These are phyloP conservation scores for Pseudoatta argentina DNA, from an alignment of 1,140 invertebrate species.

Conservation along the genomic window DNA sequence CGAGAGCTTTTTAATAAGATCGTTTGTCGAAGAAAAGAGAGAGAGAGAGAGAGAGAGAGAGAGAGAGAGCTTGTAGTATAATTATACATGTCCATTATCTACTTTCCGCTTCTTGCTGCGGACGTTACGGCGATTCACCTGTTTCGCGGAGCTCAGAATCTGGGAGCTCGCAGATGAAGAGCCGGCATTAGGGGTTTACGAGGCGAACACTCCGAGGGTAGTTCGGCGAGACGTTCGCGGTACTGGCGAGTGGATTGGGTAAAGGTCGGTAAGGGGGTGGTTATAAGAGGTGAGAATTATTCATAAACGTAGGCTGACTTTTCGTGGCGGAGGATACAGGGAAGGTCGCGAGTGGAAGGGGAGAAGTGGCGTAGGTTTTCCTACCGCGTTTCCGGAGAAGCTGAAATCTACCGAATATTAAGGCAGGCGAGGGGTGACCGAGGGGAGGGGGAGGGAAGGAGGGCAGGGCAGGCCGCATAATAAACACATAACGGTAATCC, in stretches of 20 bases:
- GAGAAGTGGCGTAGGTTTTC: conserved; percentile 47
- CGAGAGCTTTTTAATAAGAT: conserved; percentile 34
- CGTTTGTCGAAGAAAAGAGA: background rate
- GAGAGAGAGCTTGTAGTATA: conserved; percentile 12
- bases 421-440: conserved; percentile 54
- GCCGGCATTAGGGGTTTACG: conserved; percentile 65
- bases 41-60: too few relatives aligned
- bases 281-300: conserved; percentile 82
- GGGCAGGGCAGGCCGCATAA: conserved; percentile 78
- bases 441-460: background rate
- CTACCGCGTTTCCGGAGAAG: conserved; percentile 50
- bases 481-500: conserved; percentile 86
- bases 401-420: conserved; percentile 84
- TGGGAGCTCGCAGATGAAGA: conserved; percentile 59
- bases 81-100: conserved; percentile 55
- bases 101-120: conserved; percentile 51
- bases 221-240: conserved; percentile 66
- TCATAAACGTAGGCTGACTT: conserved; percentile 82
- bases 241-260: conserved; percentile 60
- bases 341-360: background rate
- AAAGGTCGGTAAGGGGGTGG: conserved; percentile 38
- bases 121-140: conserved; percentile 26
- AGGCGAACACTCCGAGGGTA: conserved; percentile 67
- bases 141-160: conserved; percentile 39
- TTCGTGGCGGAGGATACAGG: conserved; percentile 28